Conservation (phyloP, 2,113 vertebrate genomes). For the Apodemus sylvaticus region DNA sequence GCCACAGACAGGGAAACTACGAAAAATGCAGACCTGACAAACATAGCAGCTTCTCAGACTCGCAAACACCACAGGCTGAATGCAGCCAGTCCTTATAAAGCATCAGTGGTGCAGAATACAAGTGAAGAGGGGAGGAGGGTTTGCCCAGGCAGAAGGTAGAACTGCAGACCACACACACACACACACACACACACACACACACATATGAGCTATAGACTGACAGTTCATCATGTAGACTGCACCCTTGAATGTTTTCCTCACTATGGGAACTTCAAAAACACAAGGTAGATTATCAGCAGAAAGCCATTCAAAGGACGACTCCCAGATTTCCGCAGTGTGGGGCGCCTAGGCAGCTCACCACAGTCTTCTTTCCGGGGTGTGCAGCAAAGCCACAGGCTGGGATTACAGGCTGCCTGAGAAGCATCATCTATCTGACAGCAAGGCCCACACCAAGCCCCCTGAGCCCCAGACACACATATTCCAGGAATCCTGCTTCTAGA, state of each 20-base stretch:
- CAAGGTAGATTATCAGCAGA: not conserved
- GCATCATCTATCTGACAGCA: constrained; percentile 38
- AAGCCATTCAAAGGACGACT: constrained; percentile 12
- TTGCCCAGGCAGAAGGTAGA: not conserved
- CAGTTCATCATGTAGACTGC: constrained; percentile 24
- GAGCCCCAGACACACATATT: constrained; percentile 45
- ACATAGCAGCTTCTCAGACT: not conserved
- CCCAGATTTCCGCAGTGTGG: not conserved
- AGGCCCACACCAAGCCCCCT: not conserved
- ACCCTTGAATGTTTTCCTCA: constrained; percentile 46
- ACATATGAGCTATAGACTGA: not conserved
- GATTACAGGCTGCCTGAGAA: not conserved
- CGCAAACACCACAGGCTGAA: not conserved
- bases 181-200: no score
- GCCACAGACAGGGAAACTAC: not conserved
- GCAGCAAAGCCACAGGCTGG: not conserved
- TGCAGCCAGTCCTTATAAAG: not conserved
- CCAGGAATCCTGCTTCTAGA: constrained; percentile 52
- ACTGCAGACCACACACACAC: not conserved
- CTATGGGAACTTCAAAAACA: constrained; percentile 56
- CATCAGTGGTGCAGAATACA: not conserved
- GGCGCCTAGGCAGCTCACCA: not conserved
- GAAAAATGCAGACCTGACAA: not conserved
- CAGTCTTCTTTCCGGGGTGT: not conserved
- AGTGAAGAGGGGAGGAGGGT: not conserved